Conservation (phyloP, 2,113 vertebrate species). For the Haemorhous mexicanus region DNA sequence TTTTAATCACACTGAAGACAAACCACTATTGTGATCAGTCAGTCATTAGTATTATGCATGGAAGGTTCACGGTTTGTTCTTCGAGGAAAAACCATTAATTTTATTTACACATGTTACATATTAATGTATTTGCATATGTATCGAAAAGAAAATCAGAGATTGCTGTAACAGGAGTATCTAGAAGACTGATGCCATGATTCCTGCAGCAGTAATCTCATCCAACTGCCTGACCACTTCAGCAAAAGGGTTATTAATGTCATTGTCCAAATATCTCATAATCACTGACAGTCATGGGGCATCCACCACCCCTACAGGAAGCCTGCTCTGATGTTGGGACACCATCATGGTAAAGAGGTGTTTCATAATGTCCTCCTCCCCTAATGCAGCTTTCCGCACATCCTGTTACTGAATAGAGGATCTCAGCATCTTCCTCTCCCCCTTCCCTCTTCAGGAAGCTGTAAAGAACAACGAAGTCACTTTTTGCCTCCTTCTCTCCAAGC, state of each 20-base stretch:
- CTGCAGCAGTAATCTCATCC: neutral
- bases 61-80: neutral
- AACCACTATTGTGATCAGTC: neutral
- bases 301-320: neutral
- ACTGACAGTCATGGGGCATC: accelerated
- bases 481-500: neutral
- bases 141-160: neutral
- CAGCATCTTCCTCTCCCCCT: neutral
- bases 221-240: neutral
- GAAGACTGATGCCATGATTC: neutral
- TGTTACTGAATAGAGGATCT: neutral
- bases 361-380: neutral
- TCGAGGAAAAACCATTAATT: neutral
- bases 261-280: neutral
- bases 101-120: neutral
- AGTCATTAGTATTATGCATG: neutral
- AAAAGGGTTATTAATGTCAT: neutral
- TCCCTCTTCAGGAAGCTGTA: neutral
- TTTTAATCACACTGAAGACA: neutral
- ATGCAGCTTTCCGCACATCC: neutral
- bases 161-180: neutral
- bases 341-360: neutral
- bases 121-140: neutral
- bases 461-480: neutral
- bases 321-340: neutral